Evolutionary conservation across 2,888 invertebrate species (phyloP).

Genomic region (Polylopha cassiicola): DNA sequence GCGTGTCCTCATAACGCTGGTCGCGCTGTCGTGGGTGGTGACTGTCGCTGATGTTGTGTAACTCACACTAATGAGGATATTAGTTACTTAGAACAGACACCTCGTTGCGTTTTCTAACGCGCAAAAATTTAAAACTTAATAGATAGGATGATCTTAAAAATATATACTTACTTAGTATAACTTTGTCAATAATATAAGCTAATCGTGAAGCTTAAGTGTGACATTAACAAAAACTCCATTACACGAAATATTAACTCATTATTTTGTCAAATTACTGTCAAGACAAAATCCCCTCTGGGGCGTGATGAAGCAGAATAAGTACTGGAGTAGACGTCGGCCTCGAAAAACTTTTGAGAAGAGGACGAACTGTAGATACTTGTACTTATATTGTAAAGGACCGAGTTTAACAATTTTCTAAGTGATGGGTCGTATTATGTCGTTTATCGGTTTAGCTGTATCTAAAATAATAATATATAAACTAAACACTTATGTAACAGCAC

Average conservation of each 20-base stretch:
- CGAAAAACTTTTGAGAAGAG: constrained; percentile 11
- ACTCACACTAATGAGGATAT: constrained; percentile 65
- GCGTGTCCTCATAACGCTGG: constrained; percentile 71
- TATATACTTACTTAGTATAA: no score
- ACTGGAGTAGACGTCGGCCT: constrained; percentile 15
- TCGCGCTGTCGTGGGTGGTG: constrained; percentile 59
- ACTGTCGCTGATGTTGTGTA: constrained; percentile 54
- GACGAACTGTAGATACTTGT: no score
- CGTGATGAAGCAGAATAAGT: constrained; percentile 21
- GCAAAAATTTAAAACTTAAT: no score
- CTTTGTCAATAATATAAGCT: no score
- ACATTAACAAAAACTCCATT: constrained; percentile 12
- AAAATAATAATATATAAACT: no score
- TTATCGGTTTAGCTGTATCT: no score
- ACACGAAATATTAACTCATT: constrained; percentile 18
- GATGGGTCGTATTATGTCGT: no score
- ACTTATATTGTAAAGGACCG: no score
- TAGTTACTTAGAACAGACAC: constrained; percentile 58
- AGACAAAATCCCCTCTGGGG: constrained; percentile 11
- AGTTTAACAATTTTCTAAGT: not conserved
- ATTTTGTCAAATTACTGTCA: constrained; percentile 22
- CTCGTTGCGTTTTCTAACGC: constrained; percentile 5
- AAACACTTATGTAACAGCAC: no score
- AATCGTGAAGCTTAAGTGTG: not conserved
- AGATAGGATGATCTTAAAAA: no score